Base-by-base conservation (phyloP, 2,888 invertebrate species). In the Hyppa rectilinea region DNA sequence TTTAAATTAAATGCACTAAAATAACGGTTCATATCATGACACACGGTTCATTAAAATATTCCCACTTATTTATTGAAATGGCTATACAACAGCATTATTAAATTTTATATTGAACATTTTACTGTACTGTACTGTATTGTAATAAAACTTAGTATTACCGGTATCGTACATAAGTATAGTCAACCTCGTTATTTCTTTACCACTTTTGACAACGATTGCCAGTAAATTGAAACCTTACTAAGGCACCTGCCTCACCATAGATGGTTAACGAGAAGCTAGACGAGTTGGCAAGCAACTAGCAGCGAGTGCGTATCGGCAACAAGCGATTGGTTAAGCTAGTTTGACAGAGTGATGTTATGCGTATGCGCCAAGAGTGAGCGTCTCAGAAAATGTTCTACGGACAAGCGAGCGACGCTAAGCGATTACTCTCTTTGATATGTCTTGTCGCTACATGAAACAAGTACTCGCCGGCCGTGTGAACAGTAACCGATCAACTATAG, bases 31-130 rank as follows among this genome's bases (percentile, higher is more conserved):
- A 40, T 61, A 58, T 36, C 29, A 53, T 58, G 40, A 56, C 38
- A 61, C 12, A 29, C 43, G 12, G 78, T 74, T 74, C 40, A 70
- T 78, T 79, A 65, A 80, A 80, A 75, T 58, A 58, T 61, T 56
- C 10, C 55, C 26, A 63, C 34, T 79, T 34, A 43, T 45, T 68
- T 49, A 71, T 52, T 60, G 17, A 71, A 78, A 78, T 63, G 56
- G n/a, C 12, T 17, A 26, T 45, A 63, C 31, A 43, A 36, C n/a
- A 31, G 50, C 12, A 40, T 61, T 71, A 47, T 53, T 61, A 45
- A 31, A 72, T 6, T 53, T 66, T 23, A 40, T 29, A 45, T 31
- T n/a, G 14, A 9, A 34, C 29, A 65, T 14, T 40, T 10, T 38
- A 43, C 29, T 43, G 26, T 23, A 23, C 17, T 40, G 14, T 38